These are phyloP conservation scores for Tragopan temminckii DNA, from an alignment of 2,797 vertebrate species.

Conservation along the genomic window DNA sequence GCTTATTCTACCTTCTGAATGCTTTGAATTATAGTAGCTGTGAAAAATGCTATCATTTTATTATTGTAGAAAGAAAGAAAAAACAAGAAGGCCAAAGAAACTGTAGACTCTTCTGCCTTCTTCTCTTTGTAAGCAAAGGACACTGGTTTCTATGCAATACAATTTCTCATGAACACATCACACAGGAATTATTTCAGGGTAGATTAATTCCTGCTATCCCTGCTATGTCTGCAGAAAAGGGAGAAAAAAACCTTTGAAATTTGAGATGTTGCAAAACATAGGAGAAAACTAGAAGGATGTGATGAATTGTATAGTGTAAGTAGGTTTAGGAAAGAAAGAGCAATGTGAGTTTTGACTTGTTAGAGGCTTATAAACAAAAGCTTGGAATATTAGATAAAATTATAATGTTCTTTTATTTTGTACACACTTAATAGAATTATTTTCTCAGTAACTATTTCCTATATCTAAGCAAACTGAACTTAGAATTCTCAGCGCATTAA, in stretches of 20 bases:
- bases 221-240: not conserved
- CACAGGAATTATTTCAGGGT: no score
- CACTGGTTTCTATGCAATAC: not conserved
- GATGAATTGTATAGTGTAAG: not conserved
- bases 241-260: not conserved
- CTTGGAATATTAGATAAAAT: not conserved
- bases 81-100: not conserved
- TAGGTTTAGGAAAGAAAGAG: not conserved
- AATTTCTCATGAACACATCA: not conserved
- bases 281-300: not conserved
- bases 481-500: not conserved
- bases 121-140: not conserved
- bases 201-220: not conserved
- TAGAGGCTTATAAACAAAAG: not conserved
- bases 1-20: not conserved
- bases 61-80: not conserved
- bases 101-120: not conserved
- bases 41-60: not conserved
- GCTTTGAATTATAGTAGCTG: not conserved
- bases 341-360: not conserved
- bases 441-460: not conserved
- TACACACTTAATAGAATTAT: not conserved
- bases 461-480: not conserved
- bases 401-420: not conserved
- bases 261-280: not conserved